phyloP scores from a whole-genome alignment of 2,797 vertebrate genomes.

The Poliocrania exsul region DNA sequence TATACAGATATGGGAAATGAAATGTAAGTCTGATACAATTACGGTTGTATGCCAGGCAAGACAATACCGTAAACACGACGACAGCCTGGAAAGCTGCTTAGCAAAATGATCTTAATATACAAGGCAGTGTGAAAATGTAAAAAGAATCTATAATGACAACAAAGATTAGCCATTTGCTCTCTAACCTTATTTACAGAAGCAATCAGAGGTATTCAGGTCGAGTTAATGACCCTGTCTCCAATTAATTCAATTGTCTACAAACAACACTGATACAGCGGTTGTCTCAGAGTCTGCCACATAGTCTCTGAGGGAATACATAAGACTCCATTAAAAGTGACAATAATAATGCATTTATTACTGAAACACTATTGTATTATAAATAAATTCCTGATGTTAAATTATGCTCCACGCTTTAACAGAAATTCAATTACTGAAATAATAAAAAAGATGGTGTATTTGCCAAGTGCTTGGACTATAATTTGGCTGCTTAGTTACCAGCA shows the following conservation, averaged over 20 bases:
- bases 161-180: conserved; percentile 82
- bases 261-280: conserved; percentile 77
- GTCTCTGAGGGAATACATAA: conserved; percentile 77
- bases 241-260: conserved; percentile 86
- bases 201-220: conserved; percentile 84
- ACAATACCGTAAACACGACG: conserved; percentile 71
- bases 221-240: conserved; percentile 85
- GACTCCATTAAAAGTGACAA: conserved; percentile 81
- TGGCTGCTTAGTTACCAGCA: conserved; percentile 80
- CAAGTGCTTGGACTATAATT: conserved; percentile 80
- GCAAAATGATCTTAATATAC: conserved; percentile 78
- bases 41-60: conserved; percentile 63
- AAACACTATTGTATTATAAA: conserved; percentile 82
- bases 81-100: conserved; percentile 77
- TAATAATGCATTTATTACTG: conserved; percentile 82
- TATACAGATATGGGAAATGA: conserved; percentile 75
- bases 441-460: conserved; percentile 78
- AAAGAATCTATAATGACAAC: conserved; percentile 80
- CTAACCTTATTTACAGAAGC: conserved; percentile 83
- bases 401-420: conserved; percentile 80
- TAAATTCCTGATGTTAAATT: conserved; percentile 83
- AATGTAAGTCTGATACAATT: conserved; percentile 78
- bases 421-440: conserved; percentile 89
- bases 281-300: conserved; percentile 74
- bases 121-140: conserved; percentile 80